These are phyloP conservation scores for Pagrus major DNA, from an alignment of 2,113 vertebrate species.

Conservation along the genomic window DNA sequence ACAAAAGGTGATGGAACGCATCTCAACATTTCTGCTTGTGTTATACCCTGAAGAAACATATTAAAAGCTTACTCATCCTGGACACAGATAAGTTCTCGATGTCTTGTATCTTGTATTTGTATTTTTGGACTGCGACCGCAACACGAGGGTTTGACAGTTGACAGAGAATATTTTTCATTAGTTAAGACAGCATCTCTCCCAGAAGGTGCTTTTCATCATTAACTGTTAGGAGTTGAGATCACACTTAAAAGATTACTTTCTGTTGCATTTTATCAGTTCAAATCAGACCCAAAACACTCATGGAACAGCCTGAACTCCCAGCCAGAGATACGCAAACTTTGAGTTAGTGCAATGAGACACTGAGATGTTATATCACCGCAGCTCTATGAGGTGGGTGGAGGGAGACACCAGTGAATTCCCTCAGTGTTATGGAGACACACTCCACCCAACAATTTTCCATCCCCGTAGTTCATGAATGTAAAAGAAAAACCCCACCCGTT, in stretches of 20 bases:
- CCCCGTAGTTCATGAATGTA: slow-evolving; percentile 12
- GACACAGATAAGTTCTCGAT: neutral
- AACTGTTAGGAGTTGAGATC: neutral
- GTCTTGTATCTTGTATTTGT: neutral
- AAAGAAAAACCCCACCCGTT: neutral
- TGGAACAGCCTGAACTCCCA: neutral
- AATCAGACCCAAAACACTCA: neutral
- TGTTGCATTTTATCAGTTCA: neutral
- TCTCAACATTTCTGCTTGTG: too few relatives aligned
- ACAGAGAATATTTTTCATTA: too few relatives aligned
- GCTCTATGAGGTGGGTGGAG: slow-evolving; percentile 32
- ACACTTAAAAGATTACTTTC: too few relatives aligned
- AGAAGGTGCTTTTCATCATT: neutral
- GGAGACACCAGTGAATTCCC: slow-evolving; percentile 60
- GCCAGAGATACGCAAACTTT: neutral
- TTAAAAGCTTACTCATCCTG: neutral
- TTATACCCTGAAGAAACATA: too few relatives aligned
- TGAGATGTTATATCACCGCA: neutral
- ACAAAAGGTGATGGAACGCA: too few relatives aligned
- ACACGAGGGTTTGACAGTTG: neutral
- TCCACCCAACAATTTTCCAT: slow-evolving; percentile 53
- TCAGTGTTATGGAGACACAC: neutral
- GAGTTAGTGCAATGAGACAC: neutral
- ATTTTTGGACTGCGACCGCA: neutral
- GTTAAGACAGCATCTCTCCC: neutral